Base-by-base conservation (phyloP, 2,113 vertebrate species). In the Ceuthmochares aereus region DNA sequence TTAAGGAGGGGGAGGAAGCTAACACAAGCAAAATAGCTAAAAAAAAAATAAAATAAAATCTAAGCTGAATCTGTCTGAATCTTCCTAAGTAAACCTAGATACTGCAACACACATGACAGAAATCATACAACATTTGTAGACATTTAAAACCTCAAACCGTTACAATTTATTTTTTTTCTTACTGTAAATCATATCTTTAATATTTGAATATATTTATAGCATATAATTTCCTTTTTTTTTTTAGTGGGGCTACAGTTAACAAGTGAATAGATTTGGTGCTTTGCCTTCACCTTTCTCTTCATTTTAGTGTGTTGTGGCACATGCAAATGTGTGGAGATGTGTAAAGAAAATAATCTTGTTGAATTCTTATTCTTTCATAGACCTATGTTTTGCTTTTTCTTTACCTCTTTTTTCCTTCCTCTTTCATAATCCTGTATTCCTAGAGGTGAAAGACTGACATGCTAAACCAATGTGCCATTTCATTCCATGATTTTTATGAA, bases 81-180 rank as follows among this genome's bases (percentile, higher is more conserved):
- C 94, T 95, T 74, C 87, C 62, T 96, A 81, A 64, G 83, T 92
- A 91, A 96, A 79, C 95, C 94, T 83, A 95, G 94, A 92, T 92
- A 95, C 40, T 51, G 10, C 69, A 89, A 87, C 68, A 82, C 54
- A 83, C 59, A 49, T 29, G 76, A 93, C 58, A 87, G 82, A 92
- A 90, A 69, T 70, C 70, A 21, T 40, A 11, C 69, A 63, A 42
- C 66, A 79, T 93, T 95, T 15, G 58, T 87, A 91, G 80, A 86
- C 73, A 79, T 80, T 58, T 76, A 14, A 42, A 86, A 40, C 69
- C 82, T 96, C 62, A 55, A 49, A 87, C 74, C 12, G 3, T 84
- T 94, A 32, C 62, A 89, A 91, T 95, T 85, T 93, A 80, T 72
- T 94, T 95, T 86, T 90, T 95, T 91, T 77, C 55, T 90, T 64